Evolutionary conservation across 2,888 invertebrate genomes (phyloP).

Genomic region (Leistus spinibarbis): DNA sequence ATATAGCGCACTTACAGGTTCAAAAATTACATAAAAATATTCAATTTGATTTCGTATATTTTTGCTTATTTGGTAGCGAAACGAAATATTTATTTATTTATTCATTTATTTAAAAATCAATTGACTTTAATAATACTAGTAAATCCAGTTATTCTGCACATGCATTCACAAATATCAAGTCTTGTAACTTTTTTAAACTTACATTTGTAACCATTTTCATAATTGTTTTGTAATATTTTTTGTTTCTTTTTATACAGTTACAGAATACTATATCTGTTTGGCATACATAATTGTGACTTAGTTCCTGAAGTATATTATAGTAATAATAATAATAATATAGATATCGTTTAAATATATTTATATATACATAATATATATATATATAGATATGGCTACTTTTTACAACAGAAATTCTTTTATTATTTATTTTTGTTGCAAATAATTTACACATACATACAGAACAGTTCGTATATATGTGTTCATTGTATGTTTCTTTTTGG

Average conservation of each 20-base stretch:
- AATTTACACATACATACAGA: constrained; percentile 14
- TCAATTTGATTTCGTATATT: constrained; percentile 26
- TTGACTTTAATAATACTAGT: constrained; percentile 38
- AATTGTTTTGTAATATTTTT: not conserved
- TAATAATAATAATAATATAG: not conserved
- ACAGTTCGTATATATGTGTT: constrained; percentile 26
- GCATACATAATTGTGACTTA: constrained; percentile 34
- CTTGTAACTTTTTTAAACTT: constrained; percentile 12
- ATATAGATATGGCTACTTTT: constrained; percentile 21
- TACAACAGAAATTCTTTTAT: constrained; percentile 27
- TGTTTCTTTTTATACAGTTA: constrained; percentile 34
- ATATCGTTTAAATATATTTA: not conserved
- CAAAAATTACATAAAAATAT: constrained; percentile 31
- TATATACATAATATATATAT: constrained; percentile 8
- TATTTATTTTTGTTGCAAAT: not conserved
- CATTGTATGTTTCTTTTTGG: constrained; percentile 21
- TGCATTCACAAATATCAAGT: constrained; percentile 36
- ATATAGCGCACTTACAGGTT: constrained; percentile 31
- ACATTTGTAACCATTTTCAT: not conserved
- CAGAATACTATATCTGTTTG: constrained; percentile 39
- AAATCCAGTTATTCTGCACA: constrained; percentile 33
- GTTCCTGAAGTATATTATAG: constrained; percentile 25
- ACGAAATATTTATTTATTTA: constrained; percentile 34
- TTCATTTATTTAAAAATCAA: constrained; percentile 37
- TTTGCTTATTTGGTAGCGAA: constrained; percentile 32